Percentiles rank a stretch among this genome's conserved stretches.
Conservation (phyloP, 2,113 vertebrate genomes). For the Lagopus leucura region DNA sequence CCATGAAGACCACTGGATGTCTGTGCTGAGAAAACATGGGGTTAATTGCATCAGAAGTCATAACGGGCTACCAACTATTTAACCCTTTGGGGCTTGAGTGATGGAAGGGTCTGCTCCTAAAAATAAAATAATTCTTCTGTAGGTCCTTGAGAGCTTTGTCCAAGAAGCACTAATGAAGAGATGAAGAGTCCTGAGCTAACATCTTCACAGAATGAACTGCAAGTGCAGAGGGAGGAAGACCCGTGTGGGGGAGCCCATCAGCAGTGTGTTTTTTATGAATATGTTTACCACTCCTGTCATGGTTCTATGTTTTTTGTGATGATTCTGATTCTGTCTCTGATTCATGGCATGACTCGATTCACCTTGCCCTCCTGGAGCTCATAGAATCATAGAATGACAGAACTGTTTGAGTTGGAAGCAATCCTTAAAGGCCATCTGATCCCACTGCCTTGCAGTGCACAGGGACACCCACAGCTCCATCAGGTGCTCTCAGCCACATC, state of each 20-base stretch:
- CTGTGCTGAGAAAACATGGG: not conserved
- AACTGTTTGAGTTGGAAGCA: no score
- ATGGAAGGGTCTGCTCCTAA: not conserved
- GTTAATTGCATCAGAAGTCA: not conserved
- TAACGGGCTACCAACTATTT: not conserved
- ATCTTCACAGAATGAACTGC: not conserved
- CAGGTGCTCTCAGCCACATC: no score
- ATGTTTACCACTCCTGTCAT: not conserved
- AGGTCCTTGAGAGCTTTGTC: not conserved
- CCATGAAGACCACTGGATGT: not conserved
- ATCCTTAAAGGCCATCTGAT: no score
- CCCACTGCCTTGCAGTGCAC: no score
- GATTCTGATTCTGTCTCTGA: not conserved
- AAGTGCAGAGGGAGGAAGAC: not conserved
- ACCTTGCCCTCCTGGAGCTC: accelerated
- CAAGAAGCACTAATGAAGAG: not conserved
- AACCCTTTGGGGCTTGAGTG: accelerated
- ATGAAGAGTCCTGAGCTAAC: not conserved
- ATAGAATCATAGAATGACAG: no score
- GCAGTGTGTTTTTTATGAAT: not conserved
- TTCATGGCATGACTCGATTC: not conserved
- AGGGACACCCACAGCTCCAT: no score
- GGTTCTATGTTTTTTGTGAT: no score
- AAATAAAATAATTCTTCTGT: not conserved
- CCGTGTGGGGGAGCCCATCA: not conserved